A percentile compares a stretch with the other conserved stretches of the same genome.
Evolutionary conservation across 2,797 vertebrate species (phyloP).

Genomic region (Acipenser transmontanus): DNA sequence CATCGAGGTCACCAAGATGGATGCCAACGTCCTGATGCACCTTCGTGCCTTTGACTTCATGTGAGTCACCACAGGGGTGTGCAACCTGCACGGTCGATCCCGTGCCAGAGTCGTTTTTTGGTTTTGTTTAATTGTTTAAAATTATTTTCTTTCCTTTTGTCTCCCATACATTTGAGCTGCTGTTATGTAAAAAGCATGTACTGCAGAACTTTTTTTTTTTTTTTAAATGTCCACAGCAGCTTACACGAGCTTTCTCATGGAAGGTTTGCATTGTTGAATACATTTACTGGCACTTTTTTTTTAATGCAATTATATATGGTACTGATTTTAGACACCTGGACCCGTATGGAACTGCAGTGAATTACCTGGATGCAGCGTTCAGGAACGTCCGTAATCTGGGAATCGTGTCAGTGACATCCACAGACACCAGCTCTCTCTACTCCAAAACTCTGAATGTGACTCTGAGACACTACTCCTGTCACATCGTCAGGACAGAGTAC

Average conservation of each 20-base stretch:
- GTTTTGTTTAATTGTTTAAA: too few relatives aligned
- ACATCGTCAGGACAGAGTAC: conserved; percentile 89
- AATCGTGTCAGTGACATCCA: conserved; percentile 87
- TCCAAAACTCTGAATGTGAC: conserved; percentile 87
- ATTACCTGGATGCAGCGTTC: conserved; percentile 91
- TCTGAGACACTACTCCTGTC: conserved; percentile 82
- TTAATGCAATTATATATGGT: too few relatives aligned
- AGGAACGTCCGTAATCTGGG: conserved; percentile 87
- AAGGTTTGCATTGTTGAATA: too few relatives aligned
- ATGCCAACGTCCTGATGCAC: conserved; percentile 96
- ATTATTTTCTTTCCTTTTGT: too few relatives aligned
- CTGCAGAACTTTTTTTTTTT: too few relatives aligned
- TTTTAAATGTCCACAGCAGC: too few relatives aligned
- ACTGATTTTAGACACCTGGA: conserved; percentile 76
- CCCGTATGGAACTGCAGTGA: conserved; percentile 86
- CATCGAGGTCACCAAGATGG: conserved; percentile 88
- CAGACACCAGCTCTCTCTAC: conserved; percentile 86
- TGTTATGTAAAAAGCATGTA: too few relatives aligned
- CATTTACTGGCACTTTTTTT: too few relatives aligned
- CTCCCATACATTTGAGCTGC: too few relatives aligned
- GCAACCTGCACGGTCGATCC: too few relatives aligned
- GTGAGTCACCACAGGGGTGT: conserved; percentile 53
- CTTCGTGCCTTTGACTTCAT: conserved; percentile 91
- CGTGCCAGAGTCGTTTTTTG: too few relatives aligned
- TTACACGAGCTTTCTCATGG: too few relatives aligned